Evolutionary conservation across 2,888 invertebrate genomes (phyloP).

Genomic region (Gisinianus flammeolus): DNA sequence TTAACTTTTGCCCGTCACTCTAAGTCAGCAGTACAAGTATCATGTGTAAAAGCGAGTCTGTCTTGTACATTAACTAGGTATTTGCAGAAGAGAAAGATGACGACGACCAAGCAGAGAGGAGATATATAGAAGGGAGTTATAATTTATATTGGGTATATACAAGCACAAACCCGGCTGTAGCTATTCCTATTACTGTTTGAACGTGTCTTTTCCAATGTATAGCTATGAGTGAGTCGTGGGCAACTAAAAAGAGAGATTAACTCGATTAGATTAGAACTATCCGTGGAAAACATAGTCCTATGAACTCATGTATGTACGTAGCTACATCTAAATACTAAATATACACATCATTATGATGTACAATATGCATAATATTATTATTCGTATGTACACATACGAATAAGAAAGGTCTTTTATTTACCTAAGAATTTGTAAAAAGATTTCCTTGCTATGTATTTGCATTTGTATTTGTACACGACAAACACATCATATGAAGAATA

Average conservation of each 20-base stretch:
- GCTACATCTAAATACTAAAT: no score
- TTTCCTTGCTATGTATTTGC: neutral
- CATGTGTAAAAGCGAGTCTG: no score
- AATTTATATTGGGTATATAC: neutral
- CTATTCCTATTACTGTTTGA: neutral
- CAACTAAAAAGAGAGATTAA: constrained; percentile 4
- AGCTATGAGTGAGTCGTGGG: neutral
- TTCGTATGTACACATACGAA: no score
- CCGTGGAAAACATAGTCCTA: neutral
- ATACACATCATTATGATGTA: no score
- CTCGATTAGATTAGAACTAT: constrained; percentile 14
- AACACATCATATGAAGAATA: no score
- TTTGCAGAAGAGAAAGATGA: neutral
- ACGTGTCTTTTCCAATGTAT: neutral
- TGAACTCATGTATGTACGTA: no score
- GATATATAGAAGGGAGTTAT: neutral
- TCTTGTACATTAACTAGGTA: neutral
- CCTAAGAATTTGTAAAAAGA: neutral
- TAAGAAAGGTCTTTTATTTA: no score
- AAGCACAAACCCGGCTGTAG: neutral
- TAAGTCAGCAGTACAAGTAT: neutral
- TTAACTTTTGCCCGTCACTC: constrained; percentile 39
- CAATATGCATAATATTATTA: no score
- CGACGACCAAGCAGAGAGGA: neutral
- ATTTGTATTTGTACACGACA: no score